Base-by-base conservation (phyloP, 2,888 invertebrate genomes). In the Luffia ferchaultella region DNA sequence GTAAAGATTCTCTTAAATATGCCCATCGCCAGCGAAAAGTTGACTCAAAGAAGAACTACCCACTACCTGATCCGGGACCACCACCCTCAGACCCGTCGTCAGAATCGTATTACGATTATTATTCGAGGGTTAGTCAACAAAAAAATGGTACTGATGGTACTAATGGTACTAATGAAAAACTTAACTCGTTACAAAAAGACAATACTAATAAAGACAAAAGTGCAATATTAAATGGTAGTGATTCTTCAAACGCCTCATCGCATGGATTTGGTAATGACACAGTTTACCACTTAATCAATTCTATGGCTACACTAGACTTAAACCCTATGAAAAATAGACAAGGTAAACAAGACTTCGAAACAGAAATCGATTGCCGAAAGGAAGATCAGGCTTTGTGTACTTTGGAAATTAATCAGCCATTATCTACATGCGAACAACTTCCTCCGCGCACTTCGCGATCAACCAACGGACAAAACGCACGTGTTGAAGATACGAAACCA, bases 21-120 rank as follows among this genome's bases (percentile, higher is more conserved):
- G 79, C 85, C 18, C 83, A 85, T 53, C 65, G 85, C 47, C 85
- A 85, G 58, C 73, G 85, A 60, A 84, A 84, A 61, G 71, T 60
- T 30, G 85, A 85, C 58, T 66, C 76, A 2, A 80, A 79, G 60
- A 77, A 77, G 62, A 73, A 67, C 62, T 72, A 74, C 53, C 78
- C 77, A 18, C 62, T 80, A 49, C 84, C 84, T 3, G 84, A 84
- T 54, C 82, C 80, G 16, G 83, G 79, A 1, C 78, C 80, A 2
- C 78, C 78, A 41, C 83, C 80, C 5, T 68, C 70, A 20, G 85
- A 84, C 55, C 84, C 84, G 18, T 73, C 73, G 7, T 77, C 82
- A 18, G 85, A 85, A 62, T 82, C 83, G 20, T 85, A 84, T 55
- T 85, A 85, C 51, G 83, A 85, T 57, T 85, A 85, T 58, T 85